A percentile compares a stretch with the other conserved stretches of the same genome.
Evolutionary conservation across 1,140 invertebrate genomes (phyloP).

Genomic region (Limonius californicus): DNA sequence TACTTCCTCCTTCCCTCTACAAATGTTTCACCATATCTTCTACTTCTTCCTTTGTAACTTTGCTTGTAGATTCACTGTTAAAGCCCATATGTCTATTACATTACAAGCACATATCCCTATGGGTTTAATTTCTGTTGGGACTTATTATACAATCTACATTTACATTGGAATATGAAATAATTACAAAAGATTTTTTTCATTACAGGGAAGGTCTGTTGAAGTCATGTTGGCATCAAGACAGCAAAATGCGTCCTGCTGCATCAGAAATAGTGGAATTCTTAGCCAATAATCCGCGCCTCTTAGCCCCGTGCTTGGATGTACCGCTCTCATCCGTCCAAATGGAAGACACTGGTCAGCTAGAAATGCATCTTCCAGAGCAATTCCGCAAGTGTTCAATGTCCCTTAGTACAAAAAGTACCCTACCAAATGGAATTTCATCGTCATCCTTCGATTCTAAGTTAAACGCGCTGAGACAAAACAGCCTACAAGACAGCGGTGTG

Average conservation of each 20-base stretch:
- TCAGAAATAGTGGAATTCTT: constrained; percentile 76
- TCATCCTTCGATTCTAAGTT: not conserved
- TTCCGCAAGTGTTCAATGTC: constrained; percentile 46
- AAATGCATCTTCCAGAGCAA: constrained; percentile 47
- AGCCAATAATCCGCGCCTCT: constrained; percentile 68
- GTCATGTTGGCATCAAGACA: constrained; percentile 71
- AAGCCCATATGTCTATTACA: too few relatives aligned
- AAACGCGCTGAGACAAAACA: constrained; percentile 14
- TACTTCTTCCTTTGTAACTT: too few relatives aligned
- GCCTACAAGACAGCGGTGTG: constrained; percentile 27
- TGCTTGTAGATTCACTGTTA: too few relatives aligned
- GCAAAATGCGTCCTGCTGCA: constrained; percentile 67
- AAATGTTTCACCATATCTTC: too few relatives aligned
- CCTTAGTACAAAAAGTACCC: constrained; percentile 20
- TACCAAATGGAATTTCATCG: constrained; percentile 1
- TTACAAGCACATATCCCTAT: too few relatives aligned
- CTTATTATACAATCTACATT: too few relatives aligned
- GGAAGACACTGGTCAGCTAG: constrained; percentile 55
- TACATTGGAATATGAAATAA: too few relatives aligned
- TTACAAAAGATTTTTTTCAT: too few relatives aligned
- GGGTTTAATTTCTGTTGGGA: too few relatives aligned
- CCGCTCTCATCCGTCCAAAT: constrained; percentile 69
- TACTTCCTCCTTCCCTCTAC: too few relatives aligned
- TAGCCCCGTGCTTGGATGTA: constrained; percentile 74
- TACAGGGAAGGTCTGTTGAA: constrained; percentile 67